Evolutionary conservation across 1,140 invertebrate species (phyloP), one percentile per base, ranked within the genome.

Genomic region (Chionoecetes opilio): DNA sequence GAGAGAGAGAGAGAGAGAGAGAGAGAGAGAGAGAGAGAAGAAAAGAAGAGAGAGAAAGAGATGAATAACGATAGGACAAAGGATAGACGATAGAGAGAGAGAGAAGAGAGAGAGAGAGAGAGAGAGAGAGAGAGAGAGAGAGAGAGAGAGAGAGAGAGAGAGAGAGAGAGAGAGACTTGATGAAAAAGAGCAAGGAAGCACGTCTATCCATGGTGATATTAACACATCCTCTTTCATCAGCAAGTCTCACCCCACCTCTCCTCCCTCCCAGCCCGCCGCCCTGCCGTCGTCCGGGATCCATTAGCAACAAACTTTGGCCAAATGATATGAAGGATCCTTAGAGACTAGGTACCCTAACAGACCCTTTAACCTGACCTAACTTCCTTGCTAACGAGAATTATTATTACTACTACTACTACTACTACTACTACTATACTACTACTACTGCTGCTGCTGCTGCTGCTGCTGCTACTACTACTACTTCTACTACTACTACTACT

Each of bases 141-240:
- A 34, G 38, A 53, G 53, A 53, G 38, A 53, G 32, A 53, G 38
- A 34, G 41, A 91, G 89, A 91, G 89, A 91, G 89, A 91, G 41
- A 91, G 35, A 38, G 35, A 91, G 41, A 91, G 37, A 41, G 89
- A 53, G 41, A 91, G 89, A 14, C 46, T 53, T 53, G 46, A 53
- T 53, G 46, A 17, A 53, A 53, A 53, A 17, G 46, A 53, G 46
- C 32, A n/a, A 41, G 87, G 37, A n/a, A 91, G 41, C 31, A 53
- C 31, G 37, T 41, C 63, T 75, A 75, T 75, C 53, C 21, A 75
- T 75, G 63, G 63, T 26, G n/a, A 75, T 75, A 75, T 75, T 75
- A 75, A 0, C 63, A 75, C 63, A 75, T 75, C 63, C 63, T 75
- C 63, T 75, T 75, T 75, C 63, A n/a, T n/a, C 21, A 75, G 0